These are phyloP conservation scores for Scaptomyza reducta DNA, from an alignment of 2,888 invertebrate genomes.

Conservation along the genomic window DNA sequence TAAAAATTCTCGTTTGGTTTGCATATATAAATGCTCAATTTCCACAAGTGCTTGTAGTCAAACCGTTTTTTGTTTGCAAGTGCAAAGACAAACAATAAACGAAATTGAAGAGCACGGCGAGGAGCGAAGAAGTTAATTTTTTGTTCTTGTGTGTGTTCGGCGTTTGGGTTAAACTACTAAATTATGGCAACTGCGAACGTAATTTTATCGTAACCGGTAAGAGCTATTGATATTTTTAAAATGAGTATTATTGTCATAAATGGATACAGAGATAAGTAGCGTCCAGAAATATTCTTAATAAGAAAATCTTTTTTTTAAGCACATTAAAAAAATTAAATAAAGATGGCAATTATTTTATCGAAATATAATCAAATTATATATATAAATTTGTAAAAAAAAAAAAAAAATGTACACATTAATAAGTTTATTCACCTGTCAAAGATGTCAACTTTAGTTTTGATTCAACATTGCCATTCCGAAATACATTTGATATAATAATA, in stretches of 20 bases:
- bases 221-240: too few species aligned
- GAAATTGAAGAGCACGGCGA: neutral
- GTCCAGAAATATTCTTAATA: too few species aligned
- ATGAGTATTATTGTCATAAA: too few species aligned
- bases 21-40: neutral
- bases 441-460: neutral
- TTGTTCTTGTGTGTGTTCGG: too few species aligned
- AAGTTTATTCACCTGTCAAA: neutral
- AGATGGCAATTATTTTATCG: too few species aligned
- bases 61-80: neutral
- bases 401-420: neutral
- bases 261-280: too few species aligned
- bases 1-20: too few species aligned
- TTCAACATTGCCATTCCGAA: neutral
- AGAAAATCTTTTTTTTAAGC: too few species aligned
- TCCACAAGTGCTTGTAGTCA: neutral
- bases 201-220: too few species aligned
- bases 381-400: neutral
- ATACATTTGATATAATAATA: neutral
- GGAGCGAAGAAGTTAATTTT: neutral
- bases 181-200: constrained; percentile 16
- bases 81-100: constrained; percentile 8
- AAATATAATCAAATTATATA: too few species aligned
- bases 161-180: constrained; percentile 3
- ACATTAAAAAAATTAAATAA: too few species aligned